These are phyloP conservation scores for Crotalus horridus DNA, from an alignment of 2,113 vertebrate genomes.

Conservation along the genomic window DNA sequence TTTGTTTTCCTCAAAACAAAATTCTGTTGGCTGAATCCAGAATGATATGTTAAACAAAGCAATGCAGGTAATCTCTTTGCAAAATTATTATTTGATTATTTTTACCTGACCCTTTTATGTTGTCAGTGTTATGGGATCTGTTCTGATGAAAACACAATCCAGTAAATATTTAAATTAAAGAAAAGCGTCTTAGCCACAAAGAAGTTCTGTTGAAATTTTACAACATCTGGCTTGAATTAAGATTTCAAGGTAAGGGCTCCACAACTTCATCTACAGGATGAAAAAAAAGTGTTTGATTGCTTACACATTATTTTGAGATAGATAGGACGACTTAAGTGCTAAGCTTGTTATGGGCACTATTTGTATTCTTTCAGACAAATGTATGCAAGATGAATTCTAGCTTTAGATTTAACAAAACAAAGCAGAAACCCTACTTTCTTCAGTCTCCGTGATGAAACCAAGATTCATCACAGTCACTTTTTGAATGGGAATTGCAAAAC, in stretches of 20 bases:
- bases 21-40: conserved; percentile 30
- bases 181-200: not conserved
- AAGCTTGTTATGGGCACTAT: conserved; percentile 48
- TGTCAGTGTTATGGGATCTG: not conserved
- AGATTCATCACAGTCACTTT: conserved; percentile 44
- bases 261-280: not conserved
- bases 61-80: conserved; percentile 21
- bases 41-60: conserved; percentile 48
- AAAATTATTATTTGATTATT: conserved; percentile 28
- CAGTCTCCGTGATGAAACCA: conserved; percentile 6
- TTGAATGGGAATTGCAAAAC: conserved; percentile 62
- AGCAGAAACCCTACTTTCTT: not conserved
- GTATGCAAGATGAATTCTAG: conserved; percentile 46
- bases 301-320: conserved; percentile 45
- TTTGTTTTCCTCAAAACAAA: conserved; percentile 14
- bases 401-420: conserved; percentile 10
- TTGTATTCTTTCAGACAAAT: conserved; percentile 44
- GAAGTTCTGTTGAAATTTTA: conserved; percentile 16
- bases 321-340: conserved; percentile 46
- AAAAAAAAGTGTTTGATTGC: conserved; percentile 19
- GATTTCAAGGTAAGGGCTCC: not conserved
- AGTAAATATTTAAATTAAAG: conserved; percentile 7
- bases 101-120: conserved; percentile 22
- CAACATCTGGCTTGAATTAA: conserved; percentile 10
- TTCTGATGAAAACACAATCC: not conserved